phyloP scores from a whole-genome alignment of 1,140 invertebrate genomes.

The Maniola jurtina region DNA sequence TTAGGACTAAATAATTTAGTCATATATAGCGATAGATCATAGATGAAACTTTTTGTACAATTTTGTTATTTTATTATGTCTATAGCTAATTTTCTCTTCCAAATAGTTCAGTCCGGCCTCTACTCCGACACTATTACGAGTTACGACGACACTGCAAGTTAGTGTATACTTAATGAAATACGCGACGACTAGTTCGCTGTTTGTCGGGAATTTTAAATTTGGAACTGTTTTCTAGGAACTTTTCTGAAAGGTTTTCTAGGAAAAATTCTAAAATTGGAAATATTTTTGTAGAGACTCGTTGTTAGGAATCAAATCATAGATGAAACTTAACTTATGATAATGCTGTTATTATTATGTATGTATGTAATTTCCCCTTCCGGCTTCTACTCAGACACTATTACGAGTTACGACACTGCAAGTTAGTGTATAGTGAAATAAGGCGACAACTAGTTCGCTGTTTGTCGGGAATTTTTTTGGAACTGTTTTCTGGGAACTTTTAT shows the following conservation, averaged over 20 bases:
- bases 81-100: slow-evolving; percentile 77
- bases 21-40: too few species aligned
- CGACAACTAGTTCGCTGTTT: neutral
- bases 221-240: neutral
- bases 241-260: too few species aligned
- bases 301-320: too few species aligned
- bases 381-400: slow-evolving; percentile 73
- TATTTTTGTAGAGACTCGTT: neutral
- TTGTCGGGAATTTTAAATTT: slow-evolving; percentile 18
- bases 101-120: slow-evolving; percentile 69
- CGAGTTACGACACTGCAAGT: slow-evolving; percentile 66
- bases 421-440: slow-evolving; percentile 63
- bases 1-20: too few species aligned
- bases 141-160: slow-evolving; percentile 65
- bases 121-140: slow-evolving; percentile 74
- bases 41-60: too few species aligned
- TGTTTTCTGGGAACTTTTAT: neutral
- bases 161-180: slow-evolving; percentile 64
- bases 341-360: too few species aligned
- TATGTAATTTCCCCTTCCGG: slow-evolving; percentile 70
- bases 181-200: slow-evolving; percentile 27
- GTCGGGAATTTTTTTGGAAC: neutral
- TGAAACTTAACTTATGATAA: too few species aligned
- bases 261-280: neutral
- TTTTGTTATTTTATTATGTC: too few species aligned